phyloP scores from a whole-genome alignment of 2,888 invertebrate genomes.

The Scelioninae gen. 2 region DNA sequence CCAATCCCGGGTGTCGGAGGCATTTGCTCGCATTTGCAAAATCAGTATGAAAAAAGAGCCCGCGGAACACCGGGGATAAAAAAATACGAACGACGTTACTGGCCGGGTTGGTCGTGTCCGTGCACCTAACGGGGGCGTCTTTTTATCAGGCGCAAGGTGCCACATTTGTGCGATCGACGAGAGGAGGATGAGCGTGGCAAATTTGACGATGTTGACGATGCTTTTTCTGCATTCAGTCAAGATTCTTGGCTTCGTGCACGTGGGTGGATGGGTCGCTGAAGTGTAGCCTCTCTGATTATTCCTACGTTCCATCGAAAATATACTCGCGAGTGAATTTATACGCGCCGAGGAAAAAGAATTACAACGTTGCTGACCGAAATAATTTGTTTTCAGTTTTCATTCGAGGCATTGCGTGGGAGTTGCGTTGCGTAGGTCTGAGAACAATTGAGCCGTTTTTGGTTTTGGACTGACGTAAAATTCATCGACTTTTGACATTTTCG shows the following conservation, averaged over 20 bases:
- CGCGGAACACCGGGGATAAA: too few species aligned
- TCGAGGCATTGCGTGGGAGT: slow-evolving; percentile 1
- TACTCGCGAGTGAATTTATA: slow-evolving; percentile 23
- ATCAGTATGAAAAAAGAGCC: too few species aligned
- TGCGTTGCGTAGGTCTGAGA: background rate
- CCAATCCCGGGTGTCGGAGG: too few species aligned
- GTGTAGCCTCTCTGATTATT: slow-evolving; percentile 29
- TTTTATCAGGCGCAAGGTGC: slow-evolving; percentile 33
- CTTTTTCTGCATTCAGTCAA: slow-evolving; percentile 40
- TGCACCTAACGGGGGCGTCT: slow-evolving; percentile 14
- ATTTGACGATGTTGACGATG: slow-evolving; percentile 48
- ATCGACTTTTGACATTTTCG: too few species aligned
- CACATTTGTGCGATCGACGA: slow-evolving; percentile 40
- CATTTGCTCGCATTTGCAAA: too few species aligned
- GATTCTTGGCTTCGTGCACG: slow-evolving; percentile 22
- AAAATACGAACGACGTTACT: slow-evolving; percentile 12
- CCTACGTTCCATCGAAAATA: slow-evolving; percentile 16
- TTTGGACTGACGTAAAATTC: too few species aligned
- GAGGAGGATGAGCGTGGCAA: slow-evolving; percentile 35
- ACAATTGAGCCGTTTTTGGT: too few species aligned
- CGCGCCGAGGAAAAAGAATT: slow-evolving; percentile 18
- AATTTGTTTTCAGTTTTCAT: slow-evolving; percentile 23
- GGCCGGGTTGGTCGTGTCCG: background rate
- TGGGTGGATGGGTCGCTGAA: slow-evolving; percentile 26
- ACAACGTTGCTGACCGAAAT: slow-evolving; percentile 32